These are phyloP conservation scores for Poecile atricapillus DNA, from an alignment of 2,113 vertebrate species.

Conservation along the genomic window DNA sequence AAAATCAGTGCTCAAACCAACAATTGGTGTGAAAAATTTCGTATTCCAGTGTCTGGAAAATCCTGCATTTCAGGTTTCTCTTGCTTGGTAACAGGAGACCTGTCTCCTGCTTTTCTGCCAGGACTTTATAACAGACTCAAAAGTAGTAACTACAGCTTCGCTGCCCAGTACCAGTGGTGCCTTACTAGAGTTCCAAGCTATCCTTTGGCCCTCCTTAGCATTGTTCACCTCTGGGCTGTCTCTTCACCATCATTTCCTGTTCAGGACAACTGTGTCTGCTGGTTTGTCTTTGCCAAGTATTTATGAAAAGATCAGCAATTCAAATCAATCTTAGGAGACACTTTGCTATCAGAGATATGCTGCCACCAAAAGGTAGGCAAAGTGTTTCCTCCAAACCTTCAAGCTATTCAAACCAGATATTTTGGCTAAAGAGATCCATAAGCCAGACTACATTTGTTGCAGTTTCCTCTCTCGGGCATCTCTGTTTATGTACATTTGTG, in stretches of 20 bases:
- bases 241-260: background rate
- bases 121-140: background rate
- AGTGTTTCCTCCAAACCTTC: background rate
- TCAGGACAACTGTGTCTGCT: background rate
- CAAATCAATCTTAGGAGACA: background rate
- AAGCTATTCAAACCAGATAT: background rate
- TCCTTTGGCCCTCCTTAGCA: background rate
- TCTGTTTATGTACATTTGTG: background rate
- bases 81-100: background rate
- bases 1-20: background rate
- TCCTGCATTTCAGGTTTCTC: background rate
- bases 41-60: background rate
- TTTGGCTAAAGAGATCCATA: background rate
- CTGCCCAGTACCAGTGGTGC: background rate
- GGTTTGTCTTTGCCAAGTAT: background rate
- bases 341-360: background rate
- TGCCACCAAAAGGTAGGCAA: background rate
- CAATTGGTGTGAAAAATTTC: background rate
- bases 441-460: background rate
- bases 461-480: background rate
- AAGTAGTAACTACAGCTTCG: background rate
- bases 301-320: background rate
- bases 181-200: accelerated
- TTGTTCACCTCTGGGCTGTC: background rate
- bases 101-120: background rate